Base-by-base conservation (phyloP, 2,888 invertebrate genomes). In the Brassicogethes aeneus region DNA sequence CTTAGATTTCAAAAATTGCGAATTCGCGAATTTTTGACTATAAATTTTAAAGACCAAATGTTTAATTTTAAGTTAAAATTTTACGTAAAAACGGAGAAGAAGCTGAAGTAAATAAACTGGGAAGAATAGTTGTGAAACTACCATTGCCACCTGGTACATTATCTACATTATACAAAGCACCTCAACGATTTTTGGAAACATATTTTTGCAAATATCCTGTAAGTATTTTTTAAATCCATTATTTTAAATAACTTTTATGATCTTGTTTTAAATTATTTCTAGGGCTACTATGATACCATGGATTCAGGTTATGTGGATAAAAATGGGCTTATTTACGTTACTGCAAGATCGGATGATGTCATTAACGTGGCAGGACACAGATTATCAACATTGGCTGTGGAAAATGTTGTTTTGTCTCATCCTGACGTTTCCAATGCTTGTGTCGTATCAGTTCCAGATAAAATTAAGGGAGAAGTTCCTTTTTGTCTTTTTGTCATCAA, bases 341-440 rank as follows among this genome's bases (percentile, higher is more conserved):
- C 89, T 38, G 86, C 92, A 0, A 73, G 93, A 15, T 90, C 88
- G 44, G 94, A 94, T 68, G 94, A 94, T 66, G 85, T 90, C 45
- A 93, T 94, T 55, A 94, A 94, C 63, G 93, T 94, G 1, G 89
- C 93, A 0, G 94, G 93, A 0, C 93, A 93, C 64, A 72, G 93
- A 33, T 72, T 94, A 23, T 90, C 91, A 1, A 89, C 92, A 0
- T 82, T 87, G 0, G 87, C 88, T 1, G 65, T 94, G 1, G 94
- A 94, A 63, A 91, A 93, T 64, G 90, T 90, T 0, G 80, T 91
- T 8, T 65, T 92, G 32, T 75, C 84, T 12, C 89, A 91, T 69
- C 80, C 82, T 0, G 80, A 86, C 47, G 76, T 94, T 0, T 82
- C 80, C 0, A 93, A 93, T 56, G 85, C 86, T 0, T 83, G 88